These are phyloP conservation scores for Misgurnus anguillicaudatus DNA, from an alignment of 2,113 vertebrate genomes.

Conservation along the genomic window DNA sequence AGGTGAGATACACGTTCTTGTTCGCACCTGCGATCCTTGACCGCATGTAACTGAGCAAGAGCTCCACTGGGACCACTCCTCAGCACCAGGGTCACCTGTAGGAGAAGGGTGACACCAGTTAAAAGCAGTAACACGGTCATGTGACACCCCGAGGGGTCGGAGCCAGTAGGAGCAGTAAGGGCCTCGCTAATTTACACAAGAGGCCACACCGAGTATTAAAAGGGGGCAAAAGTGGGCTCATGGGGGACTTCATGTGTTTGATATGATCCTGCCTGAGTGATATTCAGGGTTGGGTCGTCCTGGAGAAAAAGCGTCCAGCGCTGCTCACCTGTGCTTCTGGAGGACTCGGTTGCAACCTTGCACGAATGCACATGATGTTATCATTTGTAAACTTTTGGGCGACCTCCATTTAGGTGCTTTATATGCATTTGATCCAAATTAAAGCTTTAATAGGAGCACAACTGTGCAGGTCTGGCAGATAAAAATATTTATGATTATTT, in stretches of 20 bases:
- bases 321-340: neutral
- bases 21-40: conserved; percentile 99
- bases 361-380: too few relatives aligned
- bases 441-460: conserved; percentile 3
- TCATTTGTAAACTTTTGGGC: too few relatives aligned
- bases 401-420: neutral
- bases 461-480: neutral
- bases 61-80: conserved; percentile 99
- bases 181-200: conserved; percentile 26
- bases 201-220: conserved; percentile 42
- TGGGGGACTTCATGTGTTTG: neutral
- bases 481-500: neutral
- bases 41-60: conserved; percentile 99
- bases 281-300: neutral
- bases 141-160: conserved; percentile 59
- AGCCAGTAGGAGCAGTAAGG: conserved; percentile 55
- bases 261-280: conserved; percentile 43
- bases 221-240: conserved; percentile 53
- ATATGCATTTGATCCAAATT: neutral
- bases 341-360: neutral
- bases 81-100: conserved; percentile 99
- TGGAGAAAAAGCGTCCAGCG: neutral
- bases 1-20: conserved; percentile 99
- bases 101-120: conserved; percentile 89
- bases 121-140: conserved; percentile 79